Conservation (phyloP, 2,113 vertebrate genomes). For the Saiga tatarica region DNA sequence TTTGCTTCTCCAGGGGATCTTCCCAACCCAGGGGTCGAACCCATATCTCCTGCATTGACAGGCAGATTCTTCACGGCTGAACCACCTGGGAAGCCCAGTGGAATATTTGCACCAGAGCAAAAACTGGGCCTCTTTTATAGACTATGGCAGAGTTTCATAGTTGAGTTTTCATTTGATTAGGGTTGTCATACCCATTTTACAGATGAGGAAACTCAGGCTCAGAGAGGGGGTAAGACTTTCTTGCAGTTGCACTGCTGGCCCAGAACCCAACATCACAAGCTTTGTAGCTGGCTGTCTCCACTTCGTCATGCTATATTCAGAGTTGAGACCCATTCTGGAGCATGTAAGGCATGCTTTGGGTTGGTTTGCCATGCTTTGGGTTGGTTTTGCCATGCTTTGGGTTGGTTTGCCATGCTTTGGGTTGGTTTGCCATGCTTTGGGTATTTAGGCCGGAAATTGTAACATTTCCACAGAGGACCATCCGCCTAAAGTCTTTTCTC, state of each 20-base stretch:
- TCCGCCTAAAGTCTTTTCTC: background rate
- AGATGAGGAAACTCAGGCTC: background rate
- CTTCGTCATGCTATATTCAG: accelerated
- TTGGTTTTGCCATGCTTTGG: background rate
- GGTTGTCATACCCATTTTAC: background rate
- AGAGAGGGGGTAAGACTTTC: background rate
- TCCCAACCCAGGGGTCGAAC: background rate
- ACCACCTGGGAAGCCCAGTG: background rate
- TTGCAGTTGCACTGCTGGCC: background rate
- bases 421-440: background rate
- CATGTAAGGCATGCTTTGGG: background rate
- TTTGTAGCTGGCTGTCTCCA: background rate
- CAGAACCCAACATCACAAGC: background rate
- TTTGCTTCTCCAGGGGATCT: background rate
- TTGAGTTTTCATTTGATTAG: background rate
- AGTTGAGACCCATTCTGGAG: background rate
- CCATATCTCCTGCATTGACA: background rate
- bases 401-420: background rate
- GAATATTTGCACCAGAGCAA: background rate
- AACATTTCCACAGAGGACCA: background rate
- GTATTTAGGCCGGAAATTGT: background rate
- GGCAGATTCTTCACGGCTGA: background rate
- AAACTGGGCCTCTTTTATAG: background rate
- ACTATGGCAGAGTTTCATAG: background rate
- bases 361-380: background rate